Base-by-base conservation (phyloP, 2,113 vertebrate species). In the Paratilapia polleni region DNA sequence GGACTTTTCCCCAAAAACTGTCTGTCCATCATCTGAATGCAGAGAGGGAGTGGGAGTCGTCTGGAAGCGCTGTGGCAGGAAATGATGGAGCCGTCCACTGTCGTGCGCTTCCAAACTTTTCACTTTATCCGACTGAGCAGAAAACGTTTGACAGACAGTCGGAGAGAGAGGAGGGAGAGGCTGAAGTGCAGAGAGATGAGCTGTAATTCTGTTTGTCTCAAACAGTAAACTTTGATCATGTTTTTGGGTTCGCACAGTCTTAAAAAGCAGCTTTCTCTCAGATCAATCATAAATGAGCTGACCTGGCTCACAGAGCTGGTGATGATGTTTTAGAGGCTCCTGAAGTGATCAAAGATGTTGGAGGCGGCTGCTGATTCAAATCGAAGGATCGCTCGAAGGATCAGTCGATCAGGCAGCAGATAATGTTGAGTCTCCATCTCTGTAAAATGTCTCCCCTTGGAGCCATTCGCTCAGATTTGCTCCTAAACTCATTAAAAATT, bases 81-180 rank as follows among this genome's bases (percentile, higher is more conserved):
- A 62, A 70, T 61, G 28, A 49, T 52, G 41, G 28, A 70, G 56
- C 28, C 19, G 36, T 74, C 6, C 47, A 38, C 36, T 6, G 6
- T 26, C 15, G 6, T 41, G 17, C 6, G 10, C 52, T 14, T 73
- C 47, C 28, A 78, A 87, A 74, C 63, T 78, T 78, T 82, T 57
- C 63, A 87, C 83, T 82, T 63, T 52, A 59, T 63, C 58, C 26
- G 15, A 10, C 64, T 20, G 47, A 47, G 80, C 75, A 82, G 85
- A 78, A 87, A 78, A 66, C 2, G 1, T 66, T 17, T 81, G 70
- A 38, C 77, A 49, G 59, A 26, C 34, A 61, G 56, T 62, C 19
- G 22, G 19, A 41, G 31, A 38, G 28, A n/a, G 59, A 76, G 36
- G 41, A 77, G 34, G 57, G 12, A 31, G 58, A 59, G 10, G 22